These are phyloP conservation scores for Microcebus tavaratra DNA, from an alignment of 2,113 vertebrate genomes.

Conservation along the genomic window DNA sequence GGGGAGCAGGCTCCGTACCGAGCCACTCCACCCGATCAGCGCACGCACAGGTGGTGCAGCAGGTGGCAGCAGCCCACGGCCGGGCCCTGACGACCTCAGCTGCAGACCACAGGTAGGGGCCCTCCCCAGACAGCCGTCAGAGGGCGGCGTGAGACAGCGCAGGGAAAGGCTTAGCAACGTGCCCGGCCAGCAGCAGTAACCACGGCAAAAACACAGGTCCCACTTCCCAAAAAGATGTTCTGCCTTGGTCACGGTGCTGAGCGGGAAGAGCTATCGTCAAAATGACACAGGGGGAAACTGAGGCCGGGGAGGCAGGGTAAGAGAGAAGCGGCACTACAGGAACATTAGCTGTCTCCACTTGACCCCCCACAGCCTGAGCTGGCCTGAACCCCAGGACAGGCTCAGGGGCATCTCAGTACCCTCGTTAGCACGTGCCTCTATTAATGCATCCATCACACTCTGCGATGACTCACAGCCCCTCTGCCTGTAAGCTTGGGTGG, in stretches of 20 bases:
- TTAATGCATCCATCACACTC: fast-evolving
- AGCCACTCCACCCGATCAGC: neutral
- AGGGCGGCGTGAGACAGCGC: neutral
- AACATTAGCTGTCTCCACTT: fast-evolving
- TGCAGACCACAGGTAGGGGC: fast-evolving
- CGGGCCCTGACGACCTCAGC: neutral
- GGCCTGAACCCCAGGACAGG: neutral
- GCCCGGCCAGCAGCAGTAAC: neutral
- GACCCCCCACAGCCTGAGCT: neutral
- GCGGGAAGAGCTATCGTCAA: neutral
- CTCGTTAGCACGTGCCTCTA: neutral
- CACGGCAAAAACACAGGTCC: neutral
- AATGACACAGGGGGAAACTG: neutral
- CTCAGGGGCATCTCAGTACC: neutral
- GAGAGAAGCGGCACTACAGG: neutral
- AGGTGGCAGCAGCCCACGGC: neutral
- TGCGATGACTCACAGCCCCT: neutral
- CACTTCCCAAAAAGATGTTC: neutral
- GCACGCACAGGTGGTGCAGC: neutral
- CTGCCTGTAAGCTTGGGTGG: neutral
- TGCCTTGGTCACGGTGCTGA: neutral
- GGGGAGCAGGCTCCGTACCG: neutral
- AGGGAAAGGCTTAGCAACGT: neutral
- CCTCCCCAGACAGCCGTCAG: fast-evolving
- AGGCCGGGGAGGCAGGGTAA: neutral